Base-by-base conservation (phyloP, 2,113 vertebrate genomes). In the Lates calcarifer region DNA sequence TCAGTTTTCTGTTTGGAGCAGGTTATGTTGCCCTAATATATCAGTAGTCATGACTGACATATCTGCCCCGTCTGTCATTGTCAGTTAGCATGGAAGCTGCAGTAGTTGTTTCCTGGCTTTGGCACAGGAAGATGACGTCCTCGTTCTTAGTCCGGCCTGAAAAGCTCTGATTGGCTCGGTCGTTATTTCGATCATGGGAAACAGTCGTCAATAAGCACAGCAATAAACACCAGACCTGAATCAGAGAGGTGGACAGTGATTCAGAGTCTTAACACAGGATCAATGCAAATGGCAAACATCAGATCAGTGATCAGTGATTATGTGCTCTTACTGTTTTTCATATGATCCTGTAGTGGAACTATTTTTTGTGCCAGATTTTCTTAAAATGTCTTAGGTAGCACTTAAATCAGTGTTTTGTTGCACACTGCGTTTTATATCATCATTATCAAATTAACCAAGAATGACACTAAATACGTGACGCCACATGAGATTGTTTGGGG, bases 391-490 rank as follows among this genome's bases (percentile, higher is more conserved):
- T 18, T 11, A 43, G 69, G 39, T 20, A 4, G 8, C 37, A 33
- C 43, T 47, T 33, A 5, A 41, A 9, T 39, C n/a, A 20, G 49
- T 41, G 69, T 63, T 66, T 68, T 47, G 62, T 56, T 58, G 49
- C 47, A 28, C 2, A 37, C 56, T 78, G 28, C 41, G 15, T 64
- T 68, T 64, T 14, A 11, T 41, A 31, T 49, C 2, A 0, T 60
- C 29, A 86, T 79, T 61, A 74, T 79, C 75, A 61, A 61, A 71
- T 82, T 47, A 79, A 60, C 26, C 28, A 4, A 83, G 37, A 66
- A 56, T 51, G 71, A 57, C 29, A 10, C 4, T 24, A 53, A 24
- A 6, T 18, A 14, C 7, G 0, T 29, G 74, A 65, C 56, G 17
- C 41, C 47, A 6, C 7, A 12, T 15, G 43, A 41, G 33, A 51